These are phyloP conservation scores for Psix sp. DNA, from an alignment of 1,140 invertebrate genomes.

Conservation along the genomic window DNA sequence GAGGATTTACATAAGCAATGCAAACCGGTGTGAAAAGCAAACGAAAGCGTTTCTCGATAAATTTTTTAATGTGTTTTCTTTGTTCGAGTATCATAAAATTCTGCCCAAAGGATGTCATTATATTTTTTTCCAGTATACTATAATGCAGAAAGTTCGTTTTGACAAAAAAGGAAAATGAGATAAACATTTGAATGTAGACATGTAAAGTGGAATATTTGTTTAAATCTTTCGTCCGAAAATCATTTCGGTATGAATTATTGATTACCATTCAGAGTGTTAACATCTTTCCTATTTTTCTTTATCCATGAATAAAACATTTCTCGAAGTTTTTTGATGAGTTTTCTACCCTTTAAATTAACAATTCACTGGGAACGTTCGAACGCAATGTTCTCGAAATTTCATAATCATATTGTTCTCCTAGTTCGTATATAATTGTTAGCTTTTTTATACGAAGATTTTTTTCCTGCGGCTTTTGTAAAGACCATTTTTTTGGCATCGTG, in stretches of 20 bases:
- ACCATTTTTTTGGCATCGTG: too few species aligned
- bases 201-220: too few species aligned
- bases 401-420: too few species aligned
- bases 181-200: not conserved
- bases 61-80: constrained; percentile 33
- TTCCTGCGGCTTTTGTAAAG: too few species aligned
- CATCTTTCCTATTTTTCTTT: too few species aligned
- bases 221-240: constrained; percentile 2
- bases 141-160: constrained; percentile 5
- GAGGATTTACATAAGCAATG: constrained; percentile 28
- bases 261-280: not conserved
- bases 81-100: constrained; percentile 19
- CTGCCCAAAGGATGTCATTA: constrained; percentile 5
- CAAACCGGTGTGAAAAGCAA: constrained; percentile 31
- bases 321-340: too few species aligned
- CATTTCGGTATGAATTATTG: constrained; percentile 22
- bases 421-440: too few species aligned
- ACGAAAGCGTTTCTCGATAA: not conserved
- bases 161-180: not conserved
- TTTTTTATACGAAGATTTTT: too few species aligned
- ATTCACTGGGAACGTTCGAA: too few species aligned
- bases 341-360: too few species aligned
- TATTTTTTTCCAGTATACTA: constrained; percentile 2
- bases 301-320: not conserved
- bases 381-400: too few species aligned